phyloP scores from a whole-genome alignment of 92 coral and sea anemone species.

The Paragorgia papillata region DNA sequence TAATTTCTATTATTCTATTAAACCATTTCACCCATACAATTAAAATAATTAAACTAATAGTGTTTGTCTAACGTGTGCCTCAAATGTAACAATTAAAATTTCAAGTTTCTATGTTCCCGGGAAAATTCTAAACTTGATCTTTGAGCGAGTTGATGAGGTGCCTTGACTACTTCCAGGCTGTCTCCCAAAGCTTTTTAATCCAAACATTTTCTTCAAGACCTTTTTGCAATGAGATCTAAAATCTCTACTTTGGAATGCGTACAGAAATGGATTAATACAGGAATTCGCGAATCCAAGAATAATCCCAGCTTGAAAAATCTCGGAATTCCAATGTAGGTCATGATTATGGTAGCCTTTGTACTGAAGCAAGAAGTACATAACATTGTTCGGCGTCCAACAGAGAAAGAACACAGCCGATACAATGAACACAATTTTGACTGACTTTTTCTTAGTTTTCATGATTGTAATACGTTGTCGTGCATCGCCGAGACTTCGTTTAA shows the following conservation, averaged over 20 bases:
- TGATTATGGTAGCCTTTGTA: not conserved
- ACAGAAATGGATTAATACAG: conserved; percentile 34
- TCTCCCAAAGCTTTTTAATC: not conserved
- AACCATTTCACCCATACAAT: too few relatives aligned
- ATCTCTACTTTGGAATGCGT: conserved; percentile 36
- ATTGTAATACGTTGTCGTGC: conserved; percentile 3
- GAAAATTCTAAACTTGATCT: too few relatives aligned
- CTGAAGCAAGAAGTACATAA: conserved; percentile 34
- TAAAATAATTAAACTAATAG: too few relatives aligned
- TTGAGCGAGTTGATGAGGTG: too few relatives aligned
- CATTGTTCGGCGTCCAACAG: conserved; percentile 36
- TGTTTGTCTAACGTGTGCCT: too few relatives aligned
- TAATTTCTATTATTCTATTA: too few relatives aligned
- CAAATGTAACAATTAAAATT: too few relatives aligned
- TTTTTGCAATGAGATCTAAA: conserved; percentile 29
- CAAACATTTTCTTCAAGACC: conserved; percentile 12
- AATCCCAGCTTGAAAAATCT: conserved; percentile 15
- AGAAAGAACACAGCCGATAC: conserved; percentile 25
- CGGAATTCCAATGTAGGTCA: conserved; percentile 6
- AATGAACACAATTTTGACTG: conserved; percentile 19
- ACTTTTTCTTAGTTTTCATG: conserved; percentile 15
- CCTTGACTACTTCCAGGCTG: too few relatives aligned
- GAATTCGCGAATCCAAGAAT: conserved; percentile 29
- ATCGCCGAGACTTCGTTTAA: conserved; percentile 1
- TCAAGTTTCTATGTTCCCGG: too few relatives aligned